Conservation (phyloP, 2,888 invertebrate species). For the Poecilobothrus nobilitatus region DNA sequence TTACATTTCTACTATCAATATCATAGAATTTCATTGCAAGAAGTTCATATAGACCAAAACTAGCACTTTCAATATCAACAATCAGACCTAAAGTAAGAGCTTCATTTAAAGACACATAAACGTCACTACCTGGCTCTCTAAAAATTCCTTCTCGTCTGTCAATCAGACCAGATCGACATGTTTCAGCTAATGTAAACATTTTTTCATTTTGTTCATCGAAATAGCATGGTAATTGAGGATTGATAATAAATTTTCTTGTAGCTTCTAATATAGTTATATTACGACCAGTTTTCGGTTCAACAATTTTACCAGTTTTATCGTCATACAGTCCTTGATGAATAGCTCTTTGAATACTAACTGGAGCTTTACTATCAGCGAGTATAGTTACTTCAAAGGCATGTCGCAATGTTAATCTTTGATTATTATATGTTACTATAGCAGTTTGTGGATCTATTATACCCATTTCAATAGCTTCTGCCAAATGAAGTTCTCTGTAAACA, state of each 20-base stretch:
- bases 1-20: constrained; percentile 53
- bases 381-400: constrained; percentile 74
- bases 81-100: constrained; percentile 71
- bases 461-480: constrained; percentile 68
- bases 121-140: constrained; percentile 59
- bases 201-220: constrained; percentile 68
- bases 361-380: constrained; percentile 70
- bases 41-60: constrained; percentile 71
- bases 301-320: constrained; percentile 68
- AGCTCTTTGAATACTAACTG: constrained; percentile 73
- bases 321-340: constrained; percentile 81
- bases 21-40: constrained; percentile 73
- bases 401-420: constrained; percentile 59
- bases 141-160: constrained; percentile 72
- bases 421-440: constrained; percentile 55
- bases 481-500: constrained; percentile 64
- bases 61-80: constrained; percentile 76
- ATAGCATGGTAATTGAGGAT: constrained; percentile 71
- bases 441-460: constrained; percentile 66
- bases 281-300: constrained; percentile 69
- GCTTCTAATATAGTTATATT: constrained; percentile 77
- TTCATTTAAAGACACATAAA: constrained; percentile 58
- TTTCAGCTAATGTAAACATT: constrained; percentile 65
- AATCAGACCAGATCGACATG: constrained; percentile 70
- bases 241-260: constrained; percentile 69